phyloP scores from a whole-genome alignment of 2,888 invertebrate genomes.

The Hemithea aestivaria region DNA sequence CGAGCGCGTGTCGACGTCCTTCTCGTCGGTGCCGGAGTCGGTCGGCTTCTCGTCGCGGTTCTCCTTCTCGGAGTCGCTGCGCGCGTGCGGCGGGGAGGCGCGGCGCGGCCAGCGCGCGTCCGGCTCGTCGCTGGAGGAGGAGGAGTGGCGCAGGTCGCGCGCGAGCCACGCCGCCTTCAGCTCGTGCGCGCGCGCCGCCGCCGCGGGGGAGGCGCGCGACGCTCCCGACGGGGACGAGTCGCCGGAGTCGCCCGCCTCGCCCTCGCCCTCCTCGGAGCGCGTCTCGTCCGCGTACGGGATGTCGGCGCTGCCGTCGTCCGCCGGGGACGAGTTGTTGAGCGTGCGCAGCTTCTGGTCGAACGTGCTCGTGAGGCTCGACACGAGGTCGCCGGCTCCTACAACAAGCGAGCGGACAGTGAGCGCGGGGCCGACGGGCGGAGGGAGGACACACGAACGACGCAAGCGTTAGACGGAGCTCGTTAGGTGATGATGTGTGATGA shows the following conservation, averaged over 20 bases:
- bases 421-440: constrained; percentile 2
- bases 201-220: constrained; percentile 29
- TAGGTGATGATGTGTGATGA: constrained; percentile 35
- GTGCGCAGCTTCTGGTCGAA: constrained; percentile 91
- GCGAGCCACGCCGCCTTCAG: constrained; percentile 71
- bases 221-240: constrained; percentile 54
- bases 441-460: constrained; percentile 37
- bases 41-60: constrained; percentile 46
- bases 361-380: constrained; percentile 89
- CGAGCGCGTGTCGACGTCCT: constrained; percentile 86
- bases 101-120: constrained; percentile 34
- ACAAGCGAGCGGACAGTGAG: constrained; percentile 42
- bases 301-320: constrained; percentile 83
- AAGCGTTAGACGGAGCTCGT: constrained; percentile 55
- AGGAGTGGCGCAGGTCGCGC: constrained; percentile 60
- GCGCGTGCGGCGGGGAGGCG: constrained; percentile 35
- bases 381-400: constrained; percentile 90
- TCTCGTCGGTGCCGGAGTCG: constrained; percentile 66
- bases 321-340: constrained; percentile 83
- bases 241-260: constrained; percentile 49
- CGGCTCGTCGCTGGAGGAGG: constrained; percentile 56
- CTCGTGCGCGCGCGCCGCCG: constrained; percentile 55
- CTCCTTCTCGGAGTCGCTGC: constrained; percentile 64
- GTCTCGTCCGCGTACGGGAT: constrained; percentile 55
- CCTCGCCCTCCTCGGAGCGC: constrained; percentile 80